Evolutionary conservation across 30 jellyfish, hydroid and myxozoan species (phyloP).

Genomic region (Aurelia sp.): DNA sequence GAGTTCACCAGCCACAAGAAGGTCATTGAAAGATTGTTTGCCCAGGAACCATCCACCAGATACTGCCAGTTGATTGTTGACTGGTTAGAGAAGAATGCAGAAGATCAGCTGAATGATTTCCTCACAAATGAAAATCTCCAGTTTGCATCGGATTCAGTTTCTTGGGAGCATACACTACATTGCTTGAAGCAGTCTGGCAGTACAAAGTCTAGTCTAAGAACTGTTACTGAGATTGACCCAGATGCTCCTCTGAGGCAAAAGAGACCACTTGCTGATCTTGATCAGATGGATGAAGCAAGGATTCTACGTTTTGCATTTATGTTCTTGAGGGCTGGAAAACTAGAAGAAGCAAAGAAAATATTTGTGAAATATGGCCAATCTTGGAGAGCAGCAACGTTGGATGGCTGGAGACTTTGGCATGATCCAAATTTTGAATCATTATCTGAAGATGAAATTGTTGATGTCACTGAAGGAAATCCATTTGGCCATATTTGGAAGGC

Average conservation of each 20-base stretch:
- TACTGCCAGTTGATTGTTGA: conserved; percentile 91
- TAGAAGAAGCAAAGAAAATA: conserved; percentile 88
- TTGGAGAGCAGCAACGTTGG: conserved; percentile 97
- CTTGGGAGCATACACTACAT: conserved; percentile 95
- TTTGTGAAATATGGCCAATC: conserved; percentile 87
- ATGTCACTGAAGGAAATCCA: conserved; percentile 85
- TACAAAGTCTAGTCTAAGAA: conserved; percentile 24
- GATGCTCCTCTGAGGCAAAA: conserved; percentile 94
- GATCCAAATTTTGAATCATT: conserved; percentile 77
- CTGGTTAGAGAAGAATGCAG: conserved; percentile 95
- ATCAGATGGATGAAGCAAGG: conserved; percentile 80
- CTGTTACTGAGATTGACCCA: conserved; percentile 91
- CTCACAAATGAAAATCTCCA: conserved; percentile 70
- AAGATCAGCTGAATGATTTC: conserved; percentile 75
- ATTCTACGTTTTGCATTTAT: conserved; percentile 66
- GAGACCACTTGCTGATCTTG: conserved; percentile 76
- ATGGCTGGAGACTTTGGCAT: conserved; percentile 98
- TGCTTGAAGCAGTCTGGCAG: conserved; percentile 33
- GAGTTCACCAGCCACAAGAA: conserved; percentile 68
- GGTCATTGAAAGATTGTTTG: conserved; percentile 72
- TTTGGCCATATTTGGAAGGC: conserved; percentile 84
- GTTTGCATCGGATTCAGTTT: conserved; percentile 82
- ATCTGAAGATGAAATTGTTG: conserved; percentile 34
- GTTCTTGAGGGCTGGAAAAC: conserved; percentile 87
- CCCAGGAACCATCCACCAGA: conserved; percentile 83